Evolutionary conservation across 30 jellyfish, hydroid and myxozoan species (phyloP), one percentile per base, ranked within the genome.

Genomic region (Hydractinia symbiolongicarpus): DNA sequence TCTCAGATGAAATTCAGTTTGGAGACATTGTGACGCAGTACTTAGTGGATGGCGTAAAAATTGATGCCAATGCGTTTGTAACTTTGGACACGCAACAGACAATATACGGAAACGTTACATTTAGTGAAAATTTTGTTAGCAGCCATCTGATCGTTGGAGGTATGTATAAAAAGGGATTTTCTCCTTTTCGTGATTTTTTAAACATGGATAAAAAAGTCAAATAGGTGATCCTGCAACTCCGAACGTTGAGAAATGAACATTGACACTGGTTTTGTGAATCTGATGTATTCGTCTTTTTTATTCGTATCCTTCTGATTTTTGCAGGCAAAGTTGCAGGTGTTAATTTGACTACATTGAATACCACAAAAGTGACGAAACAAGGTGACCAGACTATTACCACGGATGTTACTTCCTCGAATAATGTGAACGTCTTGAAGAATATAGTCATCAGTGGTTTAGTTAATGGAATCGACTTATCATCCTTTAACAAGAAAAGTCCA

Each of bases 61-160:
- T 86, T 7, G 66, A 64, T 8, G 52, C 72, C 57, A 52, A 72
- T 17, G 54, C 9, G 0, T 30, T 84, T 6, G 17, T 89, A 19
- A 84, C 95, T 11, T 55, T 89, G 67, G 50, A 67, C 44, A 64
- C 95, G 5, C 88, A 79, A 7, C 95, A 89, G 78, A 81, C 20
- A 9, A 79, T 89, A 5, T 40, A 57, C 8, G 88, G 81, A 9
- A 52, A 54, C 11, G 30, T 78, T 13, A 30, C 60, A 5, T 73
- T 89, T 51, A 13, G 20, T 6, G 88, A 73, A 13, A 76, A 57
- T 20, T 20, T 84, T 6, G 6, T 7, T 20, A 67, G 53, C 40
- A 54, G 53, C 55, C 11, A 55, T 66, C 15, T 77, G 1, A 7
- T 9, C 15, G 85, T 77, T 19, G 19, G 60, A 5, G 85, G 85